These are phyloP conservation scores for Acropora tenuis DNA, from an alignment of 64 coral and sea anemone genomes.

Conservation along the genomic window DNA sequence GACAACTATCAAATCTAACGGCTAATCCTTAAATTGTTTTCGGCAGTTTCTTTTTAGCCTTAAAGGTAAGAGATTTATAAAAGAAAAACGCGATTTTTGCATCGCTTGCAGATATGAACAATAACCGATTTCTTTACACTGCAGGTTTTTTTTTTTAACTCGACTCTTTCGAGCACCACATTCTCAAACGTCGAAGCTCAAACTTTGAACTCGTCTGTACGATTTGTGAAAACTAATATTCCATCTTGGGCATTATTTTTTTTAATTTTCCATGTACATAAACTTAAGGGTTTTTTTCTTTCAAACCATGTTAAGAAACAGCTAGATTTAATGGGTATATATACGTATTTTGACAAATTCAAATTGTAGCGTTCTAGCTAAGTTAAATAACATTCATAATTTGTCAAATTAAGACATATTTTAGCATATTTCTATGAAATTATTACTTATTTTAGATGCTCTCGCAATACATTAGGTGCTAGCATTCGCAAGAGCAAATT, in stretches of 20 bases:
- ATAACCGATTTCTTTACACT: no score
- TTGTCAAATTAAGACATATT: neutral
- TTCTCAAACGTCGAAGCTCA: no score
- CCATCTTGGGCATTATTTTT: neutral
- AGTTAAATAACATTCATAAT: neutral
- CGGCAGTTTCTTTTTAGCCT: no score
- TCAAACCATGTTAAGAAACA: neutral
- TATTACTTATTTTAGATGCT: neutral
- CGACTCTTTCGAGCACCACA: no score
- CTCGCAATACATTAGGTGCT: neutral
- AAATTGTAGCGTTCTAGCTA: neutral
- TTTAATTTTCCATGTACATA: slow-evolving; percentile 28
- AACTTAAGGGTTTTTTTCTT: neutral
- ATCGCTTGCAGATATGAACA: no score
- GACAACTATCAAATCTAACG: no score
- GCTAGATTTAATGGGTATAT: neutral
- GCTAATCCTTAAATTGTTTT: no score
- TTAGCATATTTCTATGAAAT: slow-evolving; percentile 11
- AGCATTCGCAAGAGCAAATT: neutral
- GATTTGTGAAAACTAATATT: neutral
- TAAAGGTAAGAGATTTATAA: no score
- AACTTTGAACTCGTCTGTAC: no score
- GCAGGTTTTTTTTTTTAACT: no score
- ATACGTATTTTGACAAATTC: neutral
- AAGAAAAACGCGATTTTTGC: no score